Percentiles rank a stretch among this genome's conserved stretches.
Conservation (phyloP, 2,888 invertebrate species). For the Neocrepidodera transversa region DNA sequence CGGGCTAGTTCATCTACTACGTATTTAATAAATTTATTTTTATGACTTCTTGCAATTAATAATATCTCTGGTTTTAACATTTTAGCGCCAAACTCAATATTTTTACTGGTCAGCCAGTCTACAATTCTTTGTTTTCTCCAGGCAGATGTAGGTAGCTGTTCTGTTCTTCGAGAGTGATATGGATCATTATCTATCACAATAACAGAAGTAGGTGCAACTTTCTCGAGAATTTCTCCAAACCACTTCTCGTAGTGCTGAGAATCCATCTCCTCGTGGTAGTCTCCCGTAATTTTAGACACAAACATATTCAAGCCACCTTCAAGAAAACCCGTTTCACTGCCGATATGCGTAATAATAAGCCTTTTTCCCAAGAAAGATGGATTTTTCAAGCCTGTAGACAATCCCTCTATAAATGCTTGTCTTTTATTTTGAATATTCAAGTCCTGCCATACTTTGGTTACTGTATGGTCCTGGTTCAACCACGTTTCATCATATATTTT, state of each 20-base stretch:
- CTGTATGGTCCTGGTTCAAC: not conserved
- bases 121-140: not conserved
- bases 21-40: too few relatives aligned
- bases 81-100: not conserved
- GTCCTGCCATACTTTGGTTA: not conserved
- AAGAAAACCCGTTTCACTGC: not conserved
- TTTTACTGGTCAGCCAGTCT: not conserved
- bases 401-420: not conserved
- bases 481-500: not conserved
- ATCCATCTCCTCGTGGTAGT: too few relatives aligned
- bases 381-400: not conserved
- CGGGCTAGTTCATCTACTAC: too few relatives aligned
- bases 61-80: not conserved
- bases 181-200: not conserved
- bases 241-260: too few relatives aligned
- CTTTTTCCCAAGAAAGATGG: not conserved
- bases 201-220: too few relatives aligned
- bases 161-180: not conserved
- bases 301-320: not conserved
- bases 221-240: too few relatives aligned
- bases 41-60: not conserved
- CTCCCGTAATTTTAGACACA: too few relatives aligned
- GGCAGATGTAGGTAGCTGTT: not conserved
- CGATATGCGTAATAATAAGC: too few relatives aligned
- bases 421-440: not conserved